A percentile compares a stretch with the other conserved stretches of the same genome.
Conservation (phyloP, 2,888 invertebrate genomes). For the Anodontia alba region DNA sequence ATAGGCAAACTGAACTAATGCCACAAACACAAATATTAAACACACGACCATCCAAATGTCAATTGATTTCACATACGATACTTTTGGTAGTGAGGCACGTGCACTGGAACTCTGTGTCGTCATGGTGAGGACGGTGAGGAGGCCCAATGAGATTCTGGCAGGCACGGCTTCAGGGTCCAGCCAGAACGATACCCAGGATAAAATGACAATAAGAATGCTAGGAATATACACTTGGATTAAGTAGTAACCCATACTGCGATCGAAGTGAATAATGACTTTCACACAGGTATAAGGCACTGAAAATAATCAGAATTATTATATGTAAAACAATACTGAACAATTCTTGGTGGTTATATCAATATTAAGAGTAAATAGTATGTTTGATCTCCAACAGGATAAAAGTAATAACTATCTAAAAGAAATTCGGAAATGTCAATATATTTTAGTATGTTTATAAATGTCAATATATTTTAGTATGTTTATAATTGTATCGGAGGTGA, state of each 20-base stretch:
- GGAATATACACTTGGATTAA: constrained; percentile 87
- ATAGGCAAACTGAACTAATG: constrained; percentile 74
- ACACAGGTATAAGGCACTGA: constrained; percentile 48
- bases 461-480: no score
- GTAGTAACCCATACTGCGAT: constrained; percentile 91
- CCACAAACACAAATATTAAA: constrained; percentile 72
- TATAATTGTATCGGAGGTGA: no score
- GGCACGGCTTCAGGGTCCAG: constrained; percentile 77
- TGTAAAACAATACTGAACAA: no score
- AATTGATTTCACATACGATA: constrained; percentile 76
- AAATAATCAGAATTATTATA: no score
- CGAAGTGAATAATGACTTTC: constrained; percentile 34
- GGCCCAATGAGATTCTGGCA: constrained; percentile 72
- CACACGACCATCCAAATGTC: constrained; percentile 76
- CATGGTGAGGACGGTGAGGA: constrained; percentile 78
- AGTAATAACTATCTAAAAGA: no score
- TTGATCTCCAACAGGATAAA: no score
- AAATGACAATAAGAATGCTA: constrained; percentile 86
- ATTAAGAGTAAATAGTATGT: no score
- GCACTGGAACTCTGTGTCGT: constrained; percentile 78
- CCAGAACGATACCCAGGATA: constrained; percentile 90
- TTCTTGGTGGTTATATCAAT: no score
- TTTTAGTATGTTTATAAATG: no score
- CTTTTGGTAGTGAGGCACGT: constrained; percentile 71
- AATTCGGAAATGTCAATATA: no score